phyloP scores from a whole-genome alignment of 2,113 vertebrate species.

The Ahaetulla prasina region DNA sequence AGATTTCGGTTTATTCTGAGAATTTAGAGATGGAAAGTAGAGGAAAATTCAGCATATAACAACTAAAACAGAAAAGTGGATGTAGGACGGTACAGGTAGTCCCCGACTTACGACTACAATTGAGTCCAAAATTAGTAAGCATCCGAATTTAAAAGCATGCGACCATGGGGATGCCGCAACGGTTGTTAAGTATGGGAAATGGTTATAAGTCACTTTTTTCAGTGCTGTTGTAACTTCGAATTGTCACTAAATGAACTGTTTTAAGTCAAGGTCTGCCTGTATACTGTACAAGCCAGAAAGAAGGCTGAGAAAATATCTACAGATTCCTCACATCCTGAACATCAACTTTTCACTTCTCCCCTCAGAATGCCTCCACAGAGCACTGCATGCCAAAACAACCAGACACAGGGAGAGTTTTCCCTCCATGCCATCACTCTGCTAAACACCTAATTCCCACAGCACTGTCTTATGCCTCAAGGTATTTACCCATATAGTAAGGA shows the following conservation, averaged over 20 bases:
- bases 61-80: background rate
- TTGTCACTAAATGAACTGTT: too few species aligned
- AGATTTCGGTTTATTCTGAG: slow-evolving; percentile 57
- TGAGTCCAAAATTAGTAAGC: too few species aligned
- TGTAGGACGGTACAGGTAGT: background rate
- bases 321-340: background rate
- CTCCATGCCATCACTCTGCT: background rate
- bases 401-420: background rate
- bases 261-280: too few species aligned
- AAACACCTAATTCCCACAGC: background rate
- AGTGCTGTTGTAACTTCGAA: too few species aligned
- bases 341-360: background rate
- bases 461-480: background rate
- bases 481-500: background rate
- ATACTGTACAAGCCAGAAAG: background rate
- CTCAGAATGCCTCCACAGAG: background rate
- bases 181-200: too few species aligned
- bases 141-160: too few species aligned
- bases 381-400: background rate
- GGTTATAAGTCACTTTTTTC: too few species aligned
- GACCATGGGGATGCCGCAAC: too few species aligned
- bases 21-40: slow-evolving; percentile 14
- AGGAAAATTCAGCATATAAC: slow-evolving; percentile 8
- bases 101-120: too few species aligned
- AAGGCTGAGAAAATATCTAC: background rate